These are phyloP conservation scores for Paramormyrops kingsleyae DNA, from an alignment of 2,113 vertebrate species.

Conservation along the genomic window DNA sequence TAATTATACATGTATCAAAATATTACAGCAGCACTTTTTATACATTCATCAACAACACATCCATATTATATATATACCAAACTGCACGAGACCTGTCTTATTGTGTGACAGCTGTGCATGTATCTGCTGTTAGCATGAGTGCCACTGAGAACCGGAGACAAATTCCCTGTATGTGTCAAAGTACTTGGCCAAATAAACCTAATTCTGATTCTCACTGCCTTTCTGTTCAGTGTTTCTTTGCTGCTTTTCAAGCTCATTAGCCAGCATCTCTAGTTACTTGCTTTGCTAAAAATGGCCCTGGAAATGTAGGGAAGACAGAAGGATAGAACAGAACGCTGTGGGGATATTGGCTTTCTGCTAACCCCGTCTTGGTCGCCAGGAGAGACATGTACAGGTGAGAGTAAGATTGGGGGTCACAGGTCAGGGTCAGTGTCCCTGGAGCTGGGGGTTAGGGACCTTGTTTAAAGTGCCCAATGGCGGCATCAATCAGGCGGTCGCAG, in stretches of 20 bases:
- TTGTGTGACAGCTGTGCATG: neutral
- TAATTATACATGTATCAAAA: neutral
- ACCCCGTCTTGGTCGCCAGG: neutral
- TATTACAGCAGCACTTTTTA: neutral
- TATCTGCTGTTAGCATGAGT: neutral
- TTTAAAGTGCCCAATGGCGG: neutral
- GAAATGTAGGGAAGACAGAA: neutral
- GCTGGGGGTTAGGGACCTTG: neutral
- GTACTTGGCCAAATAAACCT: neutral
- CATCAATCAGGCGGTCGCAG: neutral
- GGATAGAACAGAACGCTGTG: neutral
- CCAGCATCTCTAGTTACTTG: neutral
- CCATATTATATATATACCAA: neutral
- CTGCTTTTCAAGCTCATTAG: conserved; percentile 2
- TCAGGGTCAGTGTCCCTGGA: neutral
- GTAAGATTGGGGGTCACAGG: neutral
- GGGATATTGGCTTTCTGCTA: neutral
- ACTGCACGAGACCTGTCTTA: neutral
- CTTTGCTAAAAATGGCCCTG: neutral
- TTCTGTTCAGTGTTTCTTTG: neutral
- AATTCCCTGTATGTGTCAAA: neutral
- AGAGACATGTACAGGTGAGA: neutral
- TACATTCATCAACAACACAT: neutral
- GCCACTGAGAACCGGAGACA: neutral
- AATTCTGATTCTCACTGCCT: neutral